Evolutionary conservation across 64 coral and sea anemone species (phyloP).

Genomic region (Pachyseris speciosa): DNA sequence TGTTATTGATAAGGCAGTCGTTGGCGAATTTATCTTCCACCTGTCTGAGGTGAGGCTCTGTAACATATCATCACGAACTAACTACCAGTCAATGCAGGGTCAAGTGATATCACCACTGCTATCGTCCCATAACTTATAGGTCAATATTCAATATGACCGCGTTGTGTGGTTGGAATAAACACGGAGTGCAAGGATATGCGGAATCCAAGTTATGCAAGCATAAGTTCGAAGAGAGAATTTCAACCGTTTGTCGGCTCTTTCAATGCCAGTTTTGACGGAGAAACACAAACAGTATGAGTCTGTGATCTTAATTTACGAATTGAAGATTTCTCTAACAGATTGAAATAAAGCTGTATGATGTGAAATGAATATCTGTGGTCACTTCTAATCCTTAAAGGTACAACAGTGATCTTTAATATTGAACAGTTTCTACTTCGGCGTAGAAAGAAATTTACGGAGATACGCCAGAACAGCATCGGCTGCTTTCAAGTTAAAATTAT

Average conservation of each 20-base stretch:
- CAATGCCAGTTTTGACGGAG: neutral
- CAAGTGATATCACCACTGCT: neutral
- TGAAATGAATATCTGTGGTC: neutral
- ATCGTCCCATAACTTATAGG: neutral
- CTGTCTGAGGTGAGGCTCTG: neutral
- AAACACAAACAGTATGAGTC: neutral
- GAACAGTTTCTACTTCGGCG: no score
- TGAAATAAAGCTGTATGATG: neutral
- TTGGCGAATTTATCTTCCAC: slow-evolving; percentile 17
- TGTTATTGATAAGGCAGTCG: slow-evolving; percentile 27
- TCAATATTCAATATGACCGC: neutral
- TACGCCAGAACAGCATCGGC: no score
- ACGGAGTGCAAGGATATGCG: no score
- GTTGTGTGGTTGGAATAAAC: neutral
- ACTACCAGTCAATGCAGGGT: neutral
- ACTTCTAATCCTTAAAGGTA: neutral
- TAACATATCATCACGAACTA: neutral
- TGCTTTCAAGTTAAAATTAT: no score
- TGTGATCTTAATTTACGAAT: no score
- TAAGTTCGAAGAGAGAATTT: no score
- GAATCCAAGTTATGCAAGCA: no score
- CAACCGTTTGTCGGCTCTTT: no score
- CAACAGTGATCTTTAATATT: no score
- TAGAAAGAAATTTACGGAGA: no score
- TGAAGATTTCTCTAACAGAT: no score